Conservation (phyloP, 2,888 invertebrate genomes). For the Trisateles emortualis region DNA sequence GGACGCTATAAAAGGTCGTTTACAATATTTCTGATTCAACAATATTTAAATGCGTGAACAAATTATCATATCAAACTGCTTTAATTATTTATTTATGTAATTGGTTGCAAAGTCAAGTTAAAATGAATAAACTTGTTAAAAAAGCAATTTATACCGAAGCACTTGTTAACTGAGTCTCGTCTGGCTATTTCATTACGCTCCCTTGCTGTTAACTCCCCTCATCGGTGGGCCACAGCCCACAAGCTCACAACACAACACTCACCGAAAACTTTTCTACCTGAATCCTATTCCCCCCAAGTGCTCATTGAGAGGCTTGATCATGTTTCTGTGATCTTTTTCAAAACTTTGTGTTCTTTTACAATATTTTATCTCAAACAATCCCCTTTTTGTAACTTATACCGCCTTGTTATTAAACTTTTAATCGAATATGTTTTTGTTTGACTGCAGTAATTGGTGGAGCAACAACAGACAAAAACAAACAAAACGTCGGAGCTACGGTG, state of each 20-base stretch:
- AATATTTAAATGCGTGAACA: conserved; percentile 49
- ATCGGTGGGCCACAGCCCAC: conserved; percentile 39
- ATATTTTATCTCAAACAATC: conserved; percentile 45
- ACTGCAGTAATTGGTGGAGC: conserved; percentile 16
- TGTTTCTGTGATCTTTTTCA: conserved; percentile 58
- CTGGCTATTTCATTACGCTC: conserved; percentile 58
- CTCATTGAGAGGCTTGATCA: conserved; percentile 62
- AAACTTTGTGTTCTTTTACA: conserved; percentile 52
- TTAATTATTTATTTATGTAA: conserved; percentile 49
- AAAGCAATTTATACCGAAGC: conserved; percentile 59
- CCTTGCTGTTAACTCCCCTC: conserved; percentile 40
- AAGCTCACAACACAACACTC: conserved; percentile 7
- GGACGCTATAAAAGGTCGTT: conserved; percentile 69
- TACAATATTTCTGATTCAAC: conserved; percentile 55
- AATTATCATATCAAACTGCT: conserved; percentile 42
- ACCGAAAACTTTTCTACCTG: conserved; percentile 56
- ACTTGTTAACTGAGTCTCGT: conserved; percentile 52
- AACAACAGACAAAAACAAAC: conserved; percentile 3
- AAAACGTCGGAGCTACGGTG: neutral
- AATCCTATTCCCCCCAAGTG: conserved; percentile 66
- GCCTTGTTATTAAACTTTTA: conserved; percentile 39
- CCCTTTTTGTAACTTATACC: conserved; percentile 32
- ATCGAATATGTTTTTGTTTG: conserved; percentile 35
- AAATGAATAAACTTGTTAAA: conserved; percentile 58
- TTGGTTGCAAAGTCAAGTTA: conserved; percentile 47